Conservation (phyloP, 2,888 invertebrate species). For the Prionchulus punctatus region DNA sequence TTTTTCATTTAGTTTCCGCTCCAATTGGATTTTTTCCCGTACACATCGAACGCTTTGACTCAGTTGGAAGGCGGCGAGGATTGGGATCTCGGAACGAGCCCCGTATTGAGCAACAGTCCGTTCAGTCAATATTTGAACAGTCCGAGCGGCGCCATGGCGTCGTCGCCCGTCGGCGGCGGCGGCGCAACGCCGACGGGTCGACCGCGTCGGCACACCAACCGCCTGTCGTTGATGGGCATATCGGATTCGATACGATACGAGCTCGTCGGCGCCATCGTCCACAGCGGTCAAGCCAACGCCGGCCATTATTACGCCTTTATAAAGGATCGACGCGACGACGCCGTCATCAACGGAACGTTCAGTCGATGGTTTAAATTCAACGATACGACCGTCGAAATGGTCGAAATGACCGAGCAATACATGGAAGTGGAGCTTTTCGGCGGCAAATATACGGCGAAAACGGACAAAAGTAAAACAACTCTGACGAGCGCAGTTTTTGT, state of each 20-base stretch:
- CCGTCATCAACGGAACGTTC: neutral
- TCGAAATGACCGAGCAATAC: constrained; percentile 37
- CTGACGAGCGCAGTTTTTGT: neutral
- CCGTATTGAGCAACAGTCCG: neutral
- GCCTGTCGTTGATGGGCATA: neutral
- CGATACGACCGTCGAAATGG: constrained; percentile 39
- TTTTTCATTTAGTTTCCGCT: constrained; percentile 37
- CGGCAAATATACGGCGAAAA: constrained; percentile 39
- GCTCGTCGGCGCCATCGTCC: constrained; percentile 41
- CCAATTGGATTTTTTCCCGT: constrained; percentile 40
- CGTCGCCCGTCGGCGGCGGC: neutral
- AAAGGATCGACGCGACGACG: constrained; percentile 26
- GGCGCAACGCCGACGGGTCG: neutral
- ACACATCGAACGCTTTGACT: constrained; percentile 38
- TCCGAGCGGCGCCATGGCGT: neutral
- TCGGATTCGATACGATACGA: constrained; percentile 31
- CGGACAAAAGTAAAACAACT: constrained; percentile 16
- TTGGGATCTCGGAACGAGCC: neutral
- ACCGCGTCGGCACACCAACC: neutral
- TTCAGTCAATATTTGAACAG: neutral
- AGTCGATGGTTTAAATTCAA: constrained; percentile 40
- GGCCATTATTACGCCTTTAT: constrained; percentile 43
- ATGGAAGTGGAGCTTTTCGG: constrained; percentile 41
- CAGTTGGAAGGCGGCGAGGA: constrained; percentile 7
- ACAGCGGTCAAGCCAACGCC: constrained; percentile 42